Evolutionary conservation across 2,797 vertebrate genomes (phyloP), one percentile per base, ranked within the genome.

Genomic region (Falco peregrinus): DNA sequence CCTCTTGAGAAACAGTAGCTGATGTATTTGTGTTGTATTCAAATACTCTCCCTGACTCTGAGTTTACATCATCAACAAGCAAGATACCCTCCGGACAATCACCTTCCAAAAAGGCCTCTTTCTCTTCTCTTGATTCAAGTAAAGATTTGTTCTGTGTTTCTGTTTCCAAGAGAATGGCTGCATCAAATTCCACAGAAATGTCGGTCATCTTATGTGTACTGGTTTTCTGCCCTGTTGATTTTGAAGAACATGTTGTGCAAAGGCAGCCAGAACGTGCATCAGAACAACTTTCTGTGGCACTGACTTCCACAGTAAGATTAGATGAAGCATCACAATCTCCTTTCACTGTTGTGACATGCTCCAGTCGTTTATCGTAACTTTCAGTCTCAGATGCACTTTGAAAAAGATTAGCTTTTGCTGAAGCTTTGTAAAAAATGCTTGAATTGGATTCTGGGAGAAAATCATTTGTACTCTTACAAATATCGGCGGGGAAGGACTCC

Each of bases 371-470:
- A 85, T 65, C 25, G 11, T 24, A 35, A 68, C 84, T 76, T 74
- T 89, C 53, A 5, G 95, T 53, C 68, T 95, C 96, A 90, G 82
- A 94, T 35, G 85, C 87, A 57, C 91, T 95, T 90, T 91, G 79
- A 50, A 90, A 87, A 96, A 92, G 35, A 80, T 87, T 80, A 51
- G 41, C 51, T 87, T 92, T 84, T 64, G 33, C 22, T 78, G 88
- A 87, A 56, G 74, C 39, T 48, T 78, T 35, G 61, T 93, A 94
- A 78, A 82, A 95, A 25, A 77, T 6, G 25, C 9, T 61, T 75
- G 92, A 85, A 51, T 12, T 61, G 56, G 87, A 65, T 64, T 85
- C 91, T 20, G 81, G 11, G 16, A 80, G 25, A 43, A 93, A 60
- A 84, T 88, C 14, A 68, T 73, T 92, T 93, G 35, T 71, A 57